Conservation (phyloP, 1,140 invertebrate species). For the Ylistrum balloti region DNA sequence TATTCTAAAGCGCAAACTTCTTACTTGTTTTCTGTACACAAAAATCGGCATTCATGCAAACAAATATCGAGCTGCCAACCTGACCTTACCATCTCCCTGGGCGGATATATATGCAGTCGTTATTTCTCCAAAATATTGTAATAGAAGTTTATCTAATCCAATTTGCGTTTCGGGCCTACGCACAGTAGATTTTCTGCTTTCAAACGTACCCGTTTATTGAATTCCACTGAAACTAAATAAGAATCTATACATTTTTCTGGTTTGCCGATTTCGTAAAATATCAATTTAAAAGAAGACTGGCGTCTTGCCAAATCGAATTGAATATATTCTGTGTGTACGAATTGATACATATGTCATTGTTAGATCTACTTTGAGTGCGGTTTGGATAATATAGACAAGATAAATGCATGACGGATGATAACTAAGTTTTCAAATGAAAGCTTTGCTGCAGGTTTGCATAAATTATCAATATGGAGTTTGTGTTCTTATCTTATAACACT, state of each 20-base stretch:
- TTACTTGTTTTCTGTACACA: not conserved
- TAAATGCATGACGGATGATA: not conserved
- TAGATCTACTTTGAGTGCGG: not conserved
- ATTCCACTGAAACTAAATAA: slow-evolving; percentile 5
- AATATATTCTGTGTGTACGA: slow-evolving; percentile 19
- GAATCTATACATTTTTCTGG: slow-evolving; percentile 35
- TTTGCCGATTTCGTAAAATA: slow-evolving; percentile 1
- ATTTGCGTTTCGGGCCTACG: not conserved
- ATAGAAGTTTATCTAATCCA: slow-evolving; percentile 17
- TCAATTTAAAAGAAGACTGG: slow-evolving; percentile 39
- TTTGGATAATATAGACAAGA: not conserved
- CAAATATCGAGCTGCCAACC: not conserved
- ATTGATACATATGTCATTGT: not conserved
- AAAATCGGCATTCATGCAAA: not conserved
- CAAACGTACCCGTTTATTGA: not conserved
- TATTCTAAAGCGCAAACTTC: not conserved
- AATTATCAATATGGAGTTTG: not conserved
- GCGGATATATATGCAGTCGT: not conserved
- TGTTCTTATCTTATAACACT: not conserved
- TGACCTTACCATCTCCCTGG: not conserved
- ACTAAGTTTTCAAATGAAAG: not conserved
- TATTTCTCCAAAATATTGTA: slow-evolving; percentile 26
- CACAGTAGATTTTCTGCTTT: slow-evolving; percentile 23
- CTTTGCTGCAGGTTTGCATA: not conserved
- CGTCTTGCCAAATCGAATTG: not conserved